Conservation (phyloP, 2,888 invertebrate genomes). For the Kryphioiulus occultus region DNA sequence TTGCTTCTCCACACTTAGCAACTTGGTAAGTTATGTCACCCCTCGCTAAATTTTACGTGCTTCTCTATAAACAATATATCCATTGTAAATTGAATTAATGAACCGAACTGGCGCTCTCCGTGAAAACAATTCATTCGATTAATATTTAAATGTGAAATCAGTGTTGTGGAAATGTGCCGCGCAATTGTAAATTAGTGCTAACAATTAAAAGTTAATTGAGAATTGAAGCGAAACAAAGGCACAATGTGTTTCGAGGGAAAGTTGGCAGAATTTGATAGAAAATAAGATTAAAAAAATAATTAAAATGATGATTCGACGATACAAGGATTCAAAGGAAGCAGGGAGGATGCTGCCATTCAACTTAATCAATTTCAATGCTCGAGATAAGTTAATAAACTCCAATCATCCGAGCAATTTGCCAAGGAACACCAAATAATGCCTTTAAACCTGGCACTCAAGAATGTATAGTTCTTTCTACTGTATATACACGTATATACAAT, state of each 20-base stretch:
- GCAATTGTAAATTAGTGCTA: background rate
- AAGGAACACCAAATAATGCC: background rate
- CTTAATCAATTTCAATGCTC: background rate
- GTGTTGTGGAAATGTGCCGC: conserved; percentile 13
- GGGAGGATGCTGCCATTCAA: background rate
- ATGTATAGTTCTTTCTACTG: no score
- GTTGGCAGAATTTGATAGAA: background rate
- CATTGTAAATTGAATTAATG: conserved; percentile 36
- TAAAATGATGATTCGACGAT: conserved; percentile 26
- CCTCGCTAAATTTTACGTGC: background rate
- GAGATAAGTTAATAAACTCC: background rate
- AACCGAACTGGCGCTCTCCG: background rate
- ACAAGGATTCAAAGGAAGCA: background rate
- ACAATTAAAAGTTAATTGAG: conserved; percentile 33
- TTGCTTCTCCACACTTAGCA: background rate
- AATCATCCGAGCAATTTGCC: background rate
- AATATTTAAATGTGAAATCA: conserved; percentile 19
- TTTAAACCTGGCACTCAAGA: background rate
- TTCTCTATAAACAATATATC: conserved; percentile 22
- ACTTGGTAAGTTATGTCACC: background rate
- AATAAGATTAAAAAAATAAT: background rate
- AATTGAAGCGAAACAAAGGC: background rate
- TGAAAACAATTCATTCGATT: conserved; percentile 25
- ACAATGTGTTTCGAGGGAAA: background rate
- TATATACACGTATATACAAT: no score